These are phyloP conservation scores for Hippopotamyrus pictus DNA, from an alignment of 2,797 vertebrate species.

Conservation along the genomic window DNA sequence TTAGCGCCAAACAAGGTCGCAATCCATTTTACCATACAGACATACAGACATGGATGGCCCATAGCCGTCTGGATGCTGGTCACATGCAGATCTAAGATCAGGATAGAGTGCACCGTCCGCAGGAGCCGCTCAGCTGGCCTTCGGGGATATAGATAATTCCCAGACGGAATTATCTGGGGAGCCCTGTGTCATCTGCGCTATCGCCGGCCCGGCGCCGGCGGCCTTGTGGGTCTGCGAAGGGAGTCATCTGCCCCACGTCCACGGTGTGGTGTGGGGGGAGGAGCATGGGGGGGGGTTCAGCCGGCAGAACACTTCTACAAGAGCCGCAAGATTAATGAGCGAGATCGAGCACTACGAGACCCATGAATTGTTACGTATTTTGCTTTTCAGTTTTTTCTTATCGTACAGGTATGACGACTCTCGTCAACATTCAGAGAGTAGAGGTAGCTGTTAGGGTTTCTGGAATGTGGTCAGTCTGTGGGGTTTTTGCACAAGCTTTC, in stretches of 20 bases:
- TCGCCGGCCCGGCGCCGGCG: not conserved
- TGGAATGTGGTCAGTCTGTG: not conserved
- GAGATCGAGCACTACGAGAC: not conserved
- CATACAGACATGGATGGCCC: not conserved
- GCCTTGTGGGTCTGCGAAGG: not conserved
- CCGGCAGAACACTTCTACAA: not conserved
- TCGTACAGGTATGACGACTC: not conserved
- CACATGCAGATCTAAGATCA: not conserved
- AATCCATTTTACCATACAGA: not conserved
- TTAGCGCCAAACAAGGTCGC: not conserved
- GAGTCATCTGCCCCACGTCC: not conserved
- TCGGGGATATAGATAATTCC: constrained; percentile 30
- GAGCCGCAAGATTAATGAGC: not conserved
- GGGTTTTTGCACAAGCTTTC: not conserved
- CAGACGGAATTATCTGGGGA: constrained; percentile 38
- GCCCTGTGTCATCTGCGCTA: not conserved
- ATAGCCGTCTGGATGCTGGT: not conserved
- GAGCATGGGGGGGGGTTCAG: not conserved
- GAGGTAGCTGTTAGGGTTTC: not conserved
- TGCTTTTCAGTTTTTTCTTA: not conserved
- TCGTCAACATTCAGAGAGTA: not conserved
- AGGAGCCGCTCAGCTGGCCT: constrained; percentile 28
- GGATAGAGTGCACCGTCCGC: not conserved
- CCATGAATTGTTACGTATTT: not conserved
- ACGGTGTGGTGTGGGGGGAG: not conserved